Base-by-base conservation (phyloP, 53 echinoderm and acorn worm species). In the Echinarachnius parma region DNA sequence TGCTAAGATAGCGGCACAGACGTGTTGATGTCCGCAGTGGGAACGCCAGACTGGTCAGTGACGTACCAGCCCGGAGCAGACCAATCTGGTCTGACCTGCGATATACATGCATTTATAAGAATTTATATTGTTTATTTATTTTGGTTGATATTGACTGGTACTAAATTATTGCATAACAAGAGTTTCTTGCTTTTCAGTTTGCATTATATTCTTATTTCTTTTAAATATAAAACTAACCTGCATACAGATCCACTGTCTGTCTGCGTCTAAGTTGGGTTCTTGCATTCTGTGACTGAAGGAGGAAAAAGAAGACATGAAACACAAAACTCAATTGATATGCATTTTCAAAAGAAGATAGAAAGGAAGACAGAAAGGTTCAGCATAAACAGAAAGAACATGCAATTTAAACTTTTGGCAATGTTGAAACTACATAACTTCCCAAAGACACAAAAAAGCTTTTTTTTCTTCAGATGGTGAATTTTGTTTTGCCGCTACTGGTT, bases 231-330 rank as follows among this genome's bases (percentile, higher is more conserved):
- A 47, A 29, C 59, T 76, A 44, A 93, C 93, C 87, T 93, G 89
- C 59, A 80, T 80, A 34, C 83, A 75, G n/a, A 93, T 77, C 93
- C 93, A 93, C 3, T 75, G 58, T 48, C 93, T 83, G 52, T 78
- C 86, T 11, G 47, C 70, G 34, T 84, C 81, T 42, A 93, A 21
- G 28, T 90, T 86, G 10, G 81, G 75, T 28, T 72, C 77, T 46
- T 86, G 64, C 60, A 42, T 66, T 21, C 53, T 61, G 28, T 61
- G 65, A 23, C 29, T 60, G 62, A 2, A 30, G 15, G 21, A 4
- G 55, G 2, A 62, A 55, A n/a, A 48, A 28, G 21, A 14, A 11
- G 11, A 4, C 28, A 59, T n/a, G 4, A 45, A 1, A n/a, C 2
- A 15, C 46, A 45, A 45, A 15, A 45, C n/a, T 45, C 1, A 45